Percentiles rank a stretch among this genome's conserved stretches.
Evolutionary conservation across 53 echinoderm and acorn worm species (phyloP).

Genomic region (Echinometra lucunter): DNA sequence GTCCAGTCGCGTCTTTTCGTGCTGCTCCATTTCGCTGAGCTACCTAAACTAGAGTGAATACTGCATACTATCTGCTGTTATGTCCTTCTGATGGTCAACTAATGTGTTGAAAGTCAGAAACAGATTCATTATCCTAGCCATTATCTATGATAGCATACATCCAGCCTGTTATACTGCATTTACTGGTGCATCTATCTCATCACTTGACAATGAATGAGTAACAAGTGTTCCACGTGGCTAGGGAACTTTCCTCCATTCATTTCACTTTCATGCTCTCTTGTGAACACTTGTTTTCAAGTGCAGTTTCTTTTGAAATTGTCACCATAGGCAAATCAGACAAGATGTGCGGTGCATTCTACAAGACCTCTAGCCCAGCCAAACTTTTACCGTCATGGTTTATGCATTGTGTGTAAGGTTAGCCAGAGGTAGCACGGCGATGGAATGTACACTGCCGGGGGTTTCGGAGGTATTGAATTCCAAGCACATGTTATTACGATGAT

Average conservation of each 20-base stretch:
- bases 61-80: too few species aligned
- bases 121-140: not conserved
- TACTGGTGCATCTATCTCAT: not conserved
- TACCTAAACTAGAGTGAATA: too few species aligned
- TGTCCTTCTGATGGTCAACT: too few species aligned
- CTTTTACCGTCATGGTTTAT: slow-evolving; percentile 35
- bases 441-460: slow-evolving; percentile 11
- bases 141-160: not conserved
- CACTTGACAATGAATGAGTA: not conserved
- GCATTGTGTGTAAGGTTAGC: not conserved
- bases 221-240: not conserved
- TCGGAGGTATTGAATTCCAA: slow-evolving; percentile 46
- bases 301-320: slow-evolving; percentile 39
- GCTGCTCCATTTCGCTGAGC: too few species aligned
- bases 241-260: not conserved
- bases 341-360: not conserved
- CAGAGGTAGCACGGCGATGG: not conserved
- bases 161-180: not conserved
- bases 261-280: not conserved
- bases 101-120: too few species aligned
- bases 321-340: slow-evolving; percentile 38
- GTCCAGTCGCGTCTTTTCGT: too few species aligned
- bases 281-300: slow-evolving; percentile 36
- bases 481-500: slow-evolving; percentile 60
- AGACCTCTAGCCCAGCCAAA: slow-evolving; percentile 11